Evolutionary conservation across 2,797 vertebrate species (phyloP), one percentile per base, ranked within the genome.

Genomic region (Gymnodraco acuticeps): DNA sequence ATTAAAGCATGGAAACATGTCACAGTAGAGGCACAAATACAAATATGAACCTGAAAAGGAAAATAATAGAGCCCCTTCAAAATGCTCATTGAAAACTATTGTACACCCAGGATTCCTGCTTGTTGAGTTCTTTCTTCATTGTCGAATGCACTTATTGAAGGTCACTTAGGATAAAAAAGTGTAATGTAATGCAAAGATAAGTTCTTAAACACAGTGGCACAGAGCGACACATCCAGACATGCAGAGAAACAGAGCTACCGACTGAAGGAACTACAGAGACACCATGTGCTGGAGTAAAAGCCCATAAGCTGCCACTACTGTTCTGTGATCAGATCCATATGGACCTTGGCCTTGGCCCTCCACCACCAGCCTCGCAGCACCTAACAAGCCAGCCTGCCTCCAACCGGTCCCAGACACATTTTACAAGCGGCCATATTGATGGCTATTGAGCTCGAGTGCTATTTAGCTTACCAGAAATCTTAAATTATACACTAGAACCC

Each of bases 261-360:
- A 80, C 63, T 88, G 55, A 70, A 88, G 77, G 80, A 88, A 78
- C 75, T 66, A 78, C 58, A 84, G 81, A 82, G 71, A 90, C 85
- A 82, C 82, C 83, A 84, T 84, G 85, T 88, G 89, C 80, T 83
- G 68, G 55, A 87, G 63, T 82, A 56, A 89, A 92, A 87, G 71
- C 83, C 77, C 72, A 87, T 90, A 92, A 92, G 88, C 87, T 91
- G 80, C 85, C 93, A 95, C 94, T 95, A 94, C 95, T 95, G 94
- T 95, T 95, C 89, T 88, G 83, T 94, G 93, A 95, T 95, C 93
- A 93, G 90, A 90, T 93, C 93, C 94, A 96, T 93, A 95, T 95
- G 94, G 87, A 88, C 82, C 73, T 78, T 88, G 88, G 87, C 80
- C 80, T 77, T 73, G 83, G 88, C 86, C 93, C 90, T 92, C 86